These are phyloP conservation scores for Sisyra nigra DNA, from an alignment of 2,888 invertebrate genomes.

Conservation along the genomic window DNA sequence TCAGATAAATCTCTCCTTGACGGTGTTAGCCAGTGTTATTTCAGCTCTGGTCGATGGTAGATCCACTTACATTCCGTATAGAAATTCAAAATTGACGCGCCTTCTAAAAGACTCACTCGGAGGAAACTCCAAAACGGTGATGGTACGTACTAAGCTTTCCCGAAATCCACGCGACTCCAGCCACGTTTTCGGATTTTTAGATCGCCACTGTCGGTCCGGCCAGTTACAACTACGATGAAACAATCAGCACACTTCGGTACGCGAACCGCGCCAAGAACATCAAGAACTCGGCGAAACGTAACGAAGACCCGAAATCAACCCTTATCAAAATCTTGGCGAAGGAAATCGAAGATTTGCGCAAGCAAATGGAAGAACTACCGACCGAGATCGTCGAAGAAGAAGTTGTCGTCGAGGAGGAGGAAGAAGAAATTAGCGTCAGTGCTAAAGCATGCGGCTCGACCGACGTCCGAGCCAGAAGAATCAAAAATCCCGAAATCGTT, in stretches of 20 bases:
- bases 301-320: slow-evolving; percentile 96
- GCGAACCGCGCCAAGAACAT: slow-evolving; percentile 97
- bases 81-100: slow-evolving; percentile 92
- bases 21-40: slow-evolving; percentile 95
- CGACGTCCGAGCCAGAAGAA: background rate
- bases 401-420: slow-evolving; percentile 24
- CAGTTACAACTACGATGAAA: slow-evolving; percentile 91
- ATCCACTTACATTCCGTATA: slow-evolving; percentile 92
- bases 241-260: slow-evolving; percentile 89
- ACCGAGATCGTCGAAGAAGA: slow-evolving; percentile 39
- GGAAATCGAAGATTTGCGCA: slow-evolving; percentile 84
- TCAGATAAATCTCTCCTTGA: slow-evolving; percentile 93
- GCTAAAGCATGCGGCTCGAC: background rate
- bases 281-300: slow-evolving; percentile 87
- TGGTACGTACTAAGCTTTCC: slow-evolving; percentile 39
- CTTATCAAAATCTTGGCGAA: slow-evolving; percentile 88
- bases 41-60: slow-evolving; percentile 96
- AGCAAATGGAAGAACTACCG: slow-evolving; percentile 39
- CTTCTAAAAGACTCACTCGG: slow-evolving; percentile 92
- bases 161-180: too few relatives aligned
- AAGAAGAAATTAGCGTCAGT: slow-evolving; percentile 18
- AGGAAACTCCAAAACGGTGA: slow-evolving; percentile 89
- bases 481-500: background rate
- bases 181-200: too few relatives aligned
- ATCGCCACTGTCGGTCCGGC: slow-evolving; percentile 97